Conservation (phyloP, 2,888 invertebrate genomes). For the Meta bourneti region DNA sequence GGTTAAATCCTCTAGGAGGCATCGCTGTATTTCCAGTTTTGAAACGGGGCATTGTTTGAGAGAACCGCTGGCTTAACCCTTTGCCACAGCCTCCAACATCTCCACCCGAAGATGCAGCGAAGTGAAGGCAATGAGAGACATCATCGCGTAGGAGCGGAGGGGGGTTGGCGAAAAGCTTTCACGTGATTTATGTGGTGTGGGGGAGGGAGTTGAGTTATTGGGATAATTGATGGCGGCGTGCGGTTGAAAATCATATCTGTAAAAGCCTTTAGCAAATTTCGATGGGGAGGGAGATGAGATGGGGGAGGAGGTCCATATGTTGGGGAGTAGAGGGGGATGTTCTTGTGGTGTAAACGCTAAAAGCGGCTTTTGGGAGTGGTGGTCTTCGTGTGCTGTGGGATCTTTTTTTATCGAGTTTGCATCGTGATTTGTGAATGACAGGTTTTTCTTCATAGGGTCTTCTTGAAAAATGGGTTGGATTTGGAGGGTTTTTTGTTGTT, state of each 20-base stretch:
- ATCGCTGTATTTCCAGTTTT: too few species aligned
- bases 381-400: too few species aligned
- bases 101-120: too few species aligned
- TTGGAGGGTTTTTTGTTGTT: too few species aligned
- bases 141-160: not conserved
- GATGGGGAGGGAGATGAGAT: slow-evolving; percentile 44
- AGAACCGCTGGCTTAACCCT: too few species aligned
- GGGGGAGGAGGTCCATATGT: not conserved
- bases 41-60: too few species aligned
- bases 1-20: too few species aligned
- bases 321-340: slow-evolving; percentile 13
- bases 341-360: not conserved
- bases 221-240: slow-evolving; percentile 71
- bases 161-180: slow-evolving; percentile 29
- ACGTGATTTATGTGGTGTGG: slow-evolving; percentile 67
- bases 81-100: too few species aligned
- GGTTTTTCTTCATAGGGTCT: too few species aligned
- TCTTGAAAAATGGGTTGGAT: too few species aligned
- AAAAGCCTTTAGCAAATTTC: slow-evolving; percentile 74
- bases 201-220: slow-evolving; percentile 68
- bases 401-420: too few species aligned
- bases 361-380: slow-evolving; percentile 23
- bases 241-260: slow-evolving; percentile 74
- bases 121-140: too few species aligned
- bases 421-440: not conserved